Conservation (phyloP, 23 tunicate genomes). For the Halocynthia aurantium region DNA sequence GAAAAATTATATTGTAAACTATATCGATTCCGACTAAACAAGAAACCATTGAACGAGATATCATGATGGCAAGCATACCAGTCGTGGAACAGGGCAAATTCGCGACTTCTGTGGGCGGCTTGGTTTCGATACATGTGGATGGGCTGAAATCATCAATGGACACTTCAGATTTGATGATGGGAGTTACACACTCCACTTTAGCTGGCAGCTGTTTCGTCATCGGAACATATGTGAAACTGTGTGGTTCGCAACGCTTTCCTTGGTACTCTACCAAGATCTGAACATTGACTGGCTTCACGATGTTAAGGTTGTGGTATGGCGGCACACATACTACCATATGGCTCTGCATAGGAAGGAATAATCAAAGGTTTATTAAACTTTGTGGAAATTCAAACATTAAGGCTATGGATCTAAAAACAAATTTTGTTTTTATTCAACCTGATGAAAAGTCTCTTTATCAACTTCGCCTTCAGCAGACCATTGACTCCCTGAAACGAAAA, state of each 20-base stretch:
- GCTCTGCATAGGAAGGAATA: slow-evolving; percentile 21
- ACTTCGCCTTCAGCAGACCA: slow-evolving; percentile 66
- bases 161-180: too few relatives aligned
- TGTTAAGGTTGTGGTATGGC: slow-evolving; percentile 67
- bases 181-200: not conserved
- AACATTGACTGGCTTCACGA: slow-evolving; percentile 80
- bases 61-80: too few relatives aligned
- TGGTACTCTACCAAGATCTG: slow-evolving; percentile 81
- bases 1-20: too few relatives aligned
- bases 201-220: slow-evolving; percentile 10
- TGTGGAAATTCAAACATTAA: not conserved
- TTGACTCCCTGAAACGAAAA: slow-evolving; percentile 46
- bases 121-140: not conserved
- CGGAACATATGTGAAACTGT: slow-evolving; percentile 77
- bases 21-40: too few relatives aligned
- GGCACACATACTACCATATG: slow-evolving; percentile 86
- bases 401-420: not conserved
- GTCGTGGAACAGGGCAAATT: not conserved
- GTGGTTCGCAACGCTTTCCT: slow-evolving; percentile 74
- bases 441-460: slow-evolving; percentile 83
- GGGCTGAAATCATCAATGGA: too few relatives aligned
- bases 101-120: not conserved
- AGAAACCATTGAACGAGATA: too few relatives aligned
- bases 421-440: slow-evolving; percentile 7
- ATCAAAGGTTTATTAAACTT: not conserved